Conservation (phyloP, 1,140 invertebrate species). For the Dysdera silvatica region DNA sequence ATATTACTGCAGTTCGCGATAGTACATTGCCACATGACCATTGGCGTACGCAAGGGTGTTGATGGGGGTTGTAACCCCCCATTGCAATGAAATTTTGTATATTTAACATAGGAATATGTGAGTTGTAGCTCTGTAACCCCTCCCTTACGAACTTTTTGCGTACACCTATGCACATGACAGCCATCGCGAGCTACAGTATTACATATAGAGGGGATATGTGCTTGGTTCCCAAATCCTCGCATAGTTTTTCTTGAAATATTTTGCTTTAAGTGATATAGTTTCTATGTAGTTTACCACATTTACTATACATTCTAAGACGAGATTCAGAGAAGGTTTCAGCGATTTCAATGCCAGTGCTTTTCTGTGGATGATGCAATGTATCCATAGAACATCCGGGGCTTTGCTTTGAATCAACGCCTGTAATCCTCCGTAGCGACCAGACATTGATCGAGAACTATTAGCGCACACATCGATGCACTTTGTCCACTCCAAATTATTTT, state of each 20-base stretch:
- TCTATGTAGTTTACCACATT: background rate
- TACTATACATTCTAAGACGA: background rate
- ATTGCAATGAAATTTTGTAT: too few species aligned
- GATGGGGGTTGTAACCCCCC: too few species aligned
- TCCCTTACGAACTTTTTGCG: too few species aligned
- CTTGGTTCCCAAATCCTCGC: background rate
- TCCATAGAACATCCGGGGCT: background rate
- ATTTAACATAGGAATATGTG: too few species aligned
- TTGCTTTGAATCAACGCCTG: background rate
- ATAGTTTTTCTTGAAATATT: background rate
- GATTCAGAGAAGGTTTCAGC: background rate
- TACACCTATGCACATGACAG: background rate
- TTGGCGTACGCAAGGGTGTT: too few species aligned
- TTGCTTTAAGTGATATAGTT: background rate
- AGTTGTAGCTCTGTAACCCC: too few species aligned
- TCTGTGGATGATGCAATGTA: background rate
- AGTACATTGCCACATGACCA: too few species aligned
- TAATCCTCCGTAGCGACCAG: too few species aligned
- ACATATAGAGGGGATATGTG: background rate
- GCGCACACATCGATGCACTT: background rate
- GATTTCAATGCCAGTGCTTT: background rate
- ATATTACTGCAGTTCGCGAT: too few species aligned
- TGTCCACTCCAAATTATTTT: background rate
- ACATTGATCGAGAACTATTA: background rate
- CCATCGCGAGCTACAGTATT: background rate